Evolutionary conservation across 2,888 invertebrate species (phyloP), one percentile per base, ranked within the genome.

Genomic region (Bellardia pandia): DNA sequence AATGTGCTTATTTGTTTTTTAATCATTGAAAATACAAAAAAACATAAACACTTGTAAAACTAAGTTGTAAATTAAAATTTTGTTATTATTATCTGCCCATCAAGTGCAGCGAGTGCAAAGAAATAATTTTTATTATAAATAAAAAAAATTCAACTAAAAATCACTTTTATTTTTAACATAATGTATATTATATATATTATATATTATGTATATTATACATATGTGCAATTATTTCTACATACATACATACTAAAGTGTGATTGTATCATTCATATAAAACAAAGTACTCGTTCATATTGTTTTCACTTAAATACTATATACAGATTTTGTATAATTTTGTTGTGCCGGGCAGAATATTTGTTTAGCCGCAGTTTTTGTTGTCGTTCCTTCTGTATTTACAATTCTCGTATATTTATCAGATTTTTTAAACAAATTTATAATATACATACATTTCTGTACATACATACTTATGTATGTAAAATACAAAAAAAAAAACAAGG

Each of bases 61-160:
- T 53, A 8, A 33, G 13, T 79, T 60, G 77, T 66, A 66, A 56
- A 76, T 33, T 48, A 42, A 14, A 5, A 3, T 64, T 82, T 78
- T 74, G 75, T 37, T 37, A 37, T 37, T 45, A 74, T 79, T 23
- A 56, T 23, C 62, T 64, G 14, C 8, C 45, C 7, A 42, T 6
- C 30, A 37, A 69, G 37, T n/a, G 66, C 66, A 71, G 14, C 71
- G 56, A 53, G 62, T 72, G 78, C 14, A 69, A 14, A 30, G 40
- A 58, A 51, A 51, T 68, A 82, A 76, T 69, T 82, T 69, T 62
- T 42, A 76, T 82, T 71, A 33, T 51, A 53, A 77, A 83, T 69
- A 53, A 62, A 45, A 72, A 71, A 45, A 69, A 74, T 83, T 51
- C 13, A 82, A 23, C 60, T 82, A 82, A 76, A 82, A 68, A 82